Evolutionary conservation across 2,797 vertebrate species (phyloP).

Genomic region (Sebastes itinus): DNA sequence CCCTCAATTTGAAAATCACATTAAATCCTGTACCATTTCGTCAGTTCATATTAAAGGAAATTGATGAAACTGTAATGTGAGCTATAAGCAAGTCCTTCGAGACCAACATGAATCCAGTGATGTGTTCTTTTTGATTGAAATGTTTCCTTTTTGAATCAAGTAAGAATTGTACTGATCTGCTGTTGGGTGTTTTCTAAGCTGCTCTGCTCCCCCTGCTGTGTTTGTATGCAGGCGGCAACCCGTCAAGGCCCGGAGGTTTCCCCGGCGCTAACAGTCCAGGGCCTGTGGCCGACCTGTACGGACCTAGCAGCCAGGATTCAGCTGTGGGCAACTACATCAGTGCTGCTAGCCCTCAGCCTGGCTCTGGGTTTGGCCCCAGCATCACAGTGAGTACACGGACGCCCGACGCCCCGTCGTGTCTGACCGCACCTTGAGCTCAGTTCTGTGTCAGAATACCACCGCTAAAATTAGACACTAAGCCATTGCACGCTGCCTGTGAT

Average conservation of each 20-base stretch:
- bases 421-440: conserved; percentile 24
- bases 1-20: conserved; percentile 29
- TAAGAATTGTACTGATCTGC: background rate
- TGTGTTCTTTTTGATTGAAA: conserved; percentile 67
- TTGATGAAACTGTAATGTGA: conserved; percentile 5
- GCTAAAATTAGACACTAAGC: conserved; percentile 44
- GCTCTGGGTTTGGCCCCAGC: conserved; percentile 94
- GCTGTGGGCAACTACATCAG: conserved; percentile 91
- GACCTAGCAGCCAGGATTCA: conserved; percentile 95
- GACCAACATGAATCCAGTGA: conserved; percentile 72
- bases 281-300: conserved; percentile 95
- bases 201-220: conserved; percentile 85
- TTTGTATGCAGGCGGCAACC: conserved; percentile 95
- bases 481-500: conserved; percentile 12
- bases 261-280: conserved; percentile 97
- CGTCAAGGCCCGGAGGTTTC: conserved; percentile 94
- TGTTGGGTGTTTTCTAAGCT: conserved; percentile 81
- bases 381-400: conserved; percentile 89
- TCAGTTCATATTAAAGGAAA: background rate
- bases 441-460: conserved; percentile 25
- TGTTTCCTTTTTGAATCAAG: conserved; percentile 23
- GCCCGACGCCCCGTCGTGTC: background rate
- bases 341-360: conserved; percentile 95
- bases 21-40: conserved; percentile 32
- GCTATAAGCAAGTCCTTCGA: conserved; percentile 31